A percentile compares a stretch with the other conserved stretches of the same genome.
Evolutionary conservation across 2,113 vertebrate genomes (phyloP).

Genomic region (Pogonocichla stellata): DNA sequence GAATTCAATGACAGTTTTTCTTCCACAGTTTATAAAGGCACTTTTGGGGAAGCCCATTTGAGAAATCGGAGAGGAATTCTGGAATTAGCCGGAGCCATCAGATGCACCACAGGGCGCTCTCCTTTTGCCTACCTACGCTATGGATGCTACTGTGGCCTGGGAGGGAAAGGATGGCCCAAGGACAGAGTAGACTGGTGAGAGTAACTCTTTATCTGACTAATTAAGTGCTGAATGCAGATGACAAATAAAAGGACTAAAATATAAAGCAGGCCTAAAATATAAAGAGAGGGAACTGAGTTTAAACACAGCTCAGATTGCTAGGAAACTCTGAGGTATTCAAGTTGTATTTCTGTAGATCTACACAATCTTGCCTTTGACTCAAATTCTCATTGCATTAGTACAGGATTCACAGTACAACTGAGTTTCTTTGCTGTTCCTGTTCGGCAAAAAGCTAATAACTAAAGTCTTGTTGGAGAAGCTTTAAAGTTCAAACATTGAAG

Average conservation of each 20-base stretch:
- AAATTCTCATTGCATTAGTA: neutral
- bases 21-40: conserved; percentile 45
- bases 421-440: neutral
- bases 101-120: conserved; percentile 81
- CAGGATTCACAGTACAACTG: neutral
- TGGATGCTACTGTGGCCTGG: conserved; percentile 88
- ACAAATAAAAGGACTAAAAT: neutral
- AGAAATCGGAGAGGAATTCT: conserved; percentile 76
- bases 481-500: neutral
- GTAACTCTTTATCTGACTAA: neutral
- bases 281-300: neutral
- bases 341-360: neutral
- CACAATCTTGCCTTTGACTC: neutral
- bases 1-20: neutral
- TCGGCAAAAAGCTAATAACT: neutral
- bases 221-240: neutral
- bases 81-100: conserved; percentile 81
- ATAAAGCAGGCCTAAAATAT: neutral
- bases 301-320: neutral
- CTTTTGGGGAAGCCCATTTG: neutral
- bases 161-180: conserved; percentile 83
- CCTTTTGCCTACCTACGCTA: conserved; percentile 82
- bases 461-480: neutral
- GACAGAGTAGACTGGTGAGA: conserved; percentile 85
- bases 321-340: neutral